Percentiles rank a stretch among this genome's conserved stretches.
phyloP scores from a whole-genome alignment of 1,140 invertebrate genomes.

The Formica exsecta region DNA sequence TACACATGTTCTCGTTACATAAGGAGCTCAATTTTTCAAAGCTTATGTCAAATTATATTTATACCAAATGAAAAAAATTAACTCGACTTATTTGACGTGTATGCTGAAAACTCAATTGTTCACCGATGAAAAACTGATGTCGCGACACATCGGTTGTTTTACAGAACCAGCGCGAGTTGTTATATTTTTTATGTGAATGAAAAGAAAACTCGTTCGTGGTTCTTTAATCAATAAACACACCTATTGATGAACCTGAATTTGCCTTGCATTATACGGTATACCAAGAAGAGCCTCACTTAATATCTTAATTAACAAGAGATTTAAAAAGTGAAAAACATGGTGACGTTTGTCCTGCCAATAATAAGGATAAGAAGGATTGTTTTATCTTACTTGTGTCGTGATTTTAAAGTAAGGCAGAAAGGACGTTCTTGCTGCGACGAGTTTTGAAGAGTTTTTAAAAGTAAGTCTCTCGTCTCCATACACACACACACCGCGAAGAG shows the following conservation, averaged over 20 bases:
- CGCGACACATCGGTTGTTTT: not conserved
- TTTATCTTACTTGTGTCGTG: conserved; percentile 60
- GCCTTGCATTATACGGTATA: conserved; percentile 63
- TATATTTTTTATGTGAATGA: conserved; percentile 43
- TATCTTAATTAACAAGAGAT: conserved; percentile 44
- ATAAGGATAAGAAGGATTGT: conserved; percentile 16
- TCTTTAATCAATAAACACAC: conserved; percentile 36
- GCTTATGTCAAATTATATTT: conserved; percentile 44
- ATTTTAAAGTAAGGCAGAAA: conserved; percentile 33
- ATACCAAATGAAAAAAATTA: conserved; percentile 37
- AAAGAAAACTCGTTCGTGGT: conserved; percentile 23
- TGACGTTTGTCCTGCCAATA: conserved; percentile 64
- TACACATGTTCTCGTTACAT: conserved; percentile 47
- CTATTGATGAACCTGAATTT: conserved; percentile 70
- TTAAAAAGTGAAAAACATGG: conserved; percentile 13
- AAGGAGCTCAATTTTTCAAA: conserved; percentile 52
- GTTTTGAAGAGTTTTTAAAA: conserved; percentile 55
- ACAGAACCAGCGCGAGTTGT: conserved; percentile 19
- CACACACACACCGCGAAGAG: conserved; percentile 57
- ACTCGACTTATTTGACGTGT: conserved; percentile 32
- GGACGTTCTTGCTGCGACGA: conserved; percentile 41
- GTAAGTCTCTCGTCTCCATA: conserved; percentile 50
- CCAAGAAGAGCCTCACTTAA: conserved; percentile 37
- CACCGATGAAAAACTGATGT: conserved; percentile 3
- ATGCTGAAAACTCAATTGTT: conserved; percentile 25